Base-by-base conservation (phyloP, 1,140 invertebrate genomes). In the Harpegnathos saltator region DNA sequence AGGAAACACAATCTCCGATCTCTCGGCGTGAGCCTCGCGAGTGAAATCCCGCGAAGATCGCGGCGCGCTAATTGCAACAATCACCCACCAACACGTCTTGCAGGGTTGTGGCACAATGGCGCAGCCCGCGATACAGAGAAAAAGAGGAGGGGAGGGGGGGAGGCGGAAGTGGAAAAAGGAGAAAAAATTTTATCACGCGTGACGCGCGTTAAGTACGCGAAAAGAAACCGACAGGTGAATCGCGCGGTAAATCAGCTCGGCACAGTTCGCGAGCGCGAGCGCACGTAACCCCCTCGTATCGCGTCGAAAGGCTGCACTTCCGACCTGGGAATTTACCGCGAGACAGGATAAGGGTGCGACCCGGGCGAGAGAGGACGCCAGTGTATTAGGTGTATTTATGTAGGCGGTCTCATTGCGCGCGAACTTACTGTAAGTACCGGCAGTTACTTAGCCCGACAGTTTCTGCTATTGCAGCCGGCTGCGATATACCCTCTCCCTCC, bases 371-470 rank as follows among this genome's bases (percentile, higher is more conserved):
- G 44, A 65, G 83, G 69, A 83, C 84, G 80, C 69, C 48, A 83
- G 90, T 88, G 89, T 91, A 94, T 93, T 91, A 91, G 88, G 90
- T 86, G 85, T 92, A 93, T 93, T 94, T 93, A 93, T 93, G 91
- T 88, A 93, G 87, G 90, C 90, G 84, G 91, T 92, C 91, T 93
- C 91, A 93, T 93, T 93, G 91, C 91, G 85, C 90, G 87, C 89
- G 82, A 93, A 93, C 90, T 93, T 93, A 93, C 90, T 87, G 90
- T 91, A 94, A 94, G 90, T 91, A 90, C 90, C 86, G 82, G 87
- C 89, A 93, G 91, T 94, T 93, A 93, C 90, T 93, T 93, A 92
- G 89, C 92, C 91, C 91, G 91, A 91, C 92, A 91, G 90, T 93
- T 92, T 91, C 90, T 90, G 83, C 87, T 90, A 89, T 92, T 92